Base-by-base conservation (phyloP, 2,797 vertebrate genomes). In the Cynopterus sphinx region DNA sequence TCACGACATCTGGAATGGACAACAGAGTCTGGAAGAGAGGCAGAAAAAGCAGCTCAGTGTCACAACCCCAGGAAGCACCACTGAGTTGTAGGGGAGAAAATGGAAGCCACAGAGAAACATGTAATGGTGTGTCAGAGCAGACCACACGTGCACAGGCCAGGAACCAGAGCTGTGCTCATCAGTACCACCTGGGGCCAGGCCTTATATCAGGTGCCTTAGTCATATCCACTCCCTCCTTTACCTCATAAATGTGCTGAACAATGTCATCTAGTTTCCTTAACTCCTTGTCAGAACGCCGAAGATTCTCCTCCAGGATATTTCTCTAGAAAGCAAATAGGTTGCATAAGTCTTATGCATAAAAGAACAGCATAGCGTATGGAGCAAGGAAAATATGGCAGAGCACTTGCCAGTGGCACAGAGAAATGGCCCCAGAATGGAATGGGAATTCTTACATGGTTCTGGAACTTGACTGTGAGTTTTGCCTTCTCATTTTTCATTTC, bases 181-280 rank as follows among this genome's bases (percentile, higher is more conserved):
- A 43, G 55, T 33, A 49, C 53, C 41, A 68, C 70, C 33, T 24
- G 3, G 6, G 71, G 41, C 43, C 33, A 26, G 16, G 67, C 43
- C 65, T 57, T 73, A 6, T 24, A 43, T 31, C 79, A 91, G 28
- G 36, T 16, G 2, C 65, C 41, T 81, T 71, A 65, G 31, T 31
- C 13, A 3, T 33, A 39, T 73, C 51, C 26, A 33, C 53, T 55
- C 81, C 63, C 41, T 81, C 79, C 67, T 92, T 97, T 97, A 99
- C 99, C 98, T 98, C 96, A 75, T 97, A 98, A 92, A 98, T 94
- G 73, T 96, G 97, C 63, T 98, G 98, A 86, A 98, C 91, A 24
- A 79, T 95, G 77, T 98, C 97, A 71, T 98, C 98, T 0, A 98
- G 93, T 43, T 96, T 98, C 92, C 68, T 97, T 78, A 98, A 89